Evolutionary conservation across 1,140 invertebrate genomes (phyloP), one percentile per base, ranked within the genome.

Genomic region (Trichomalopsis sarcophagae): DNA sequence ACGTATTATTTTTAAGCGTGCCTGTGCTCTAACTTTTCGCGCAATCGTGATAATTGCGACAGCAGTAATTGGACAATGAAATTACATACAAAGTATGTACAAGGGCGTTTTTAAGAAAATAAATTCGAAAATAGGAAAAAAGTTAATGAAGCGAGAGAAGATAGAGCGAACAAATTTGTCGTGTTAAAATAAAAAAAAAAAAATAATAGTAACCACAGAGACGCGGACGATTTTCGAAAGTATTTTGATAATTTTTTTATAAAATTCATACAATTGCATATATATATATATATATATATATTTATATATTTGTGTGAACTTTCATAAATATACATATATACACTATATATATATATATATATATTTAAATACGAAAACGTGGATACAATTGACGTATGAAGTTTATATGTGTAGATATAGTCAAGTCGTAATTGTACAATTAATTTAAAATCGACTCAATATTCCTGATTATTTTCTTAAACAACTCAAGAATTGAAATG

Each of bases 1-100:
- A 88, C 89, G 76, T 87, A 86, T 89, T 89, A 89, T 87, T 88
- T 62, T 89, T 88, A 87, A 86, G 81, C 89, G 87, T 79, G 89
- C 89, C 90, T 91, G 90, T 91, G 90, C 89, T 82, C 77, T 85
- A 69, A 78, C 75, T 75, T 33, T 84, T 81, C 78, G 78, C 78
- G 73, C 84, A 75, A 84, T 80, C 76, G 83, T 74, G 69, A 84
- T 47, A 33, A 81, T 78, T 85, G 80, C 23, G 66, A 81, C 17
- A 47, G 30, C 55, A 55, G 4, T 50, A 62, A 74, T 85, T 82
- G 23, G n/a, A 40, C 27, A 80, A 76, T 75, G 81, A 83, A 87
- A 40, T 79, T 87, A 81, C 80, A 82, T 85, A 85, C 74, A 11
- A 36, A 85, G 71, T 85, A 81, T 85, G 84, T 85, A 81, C 1